phyloP scores from a whole-genome alignment of 2,113 vertebrate genomes.

The Dasyurus viverrinus region DNA sequence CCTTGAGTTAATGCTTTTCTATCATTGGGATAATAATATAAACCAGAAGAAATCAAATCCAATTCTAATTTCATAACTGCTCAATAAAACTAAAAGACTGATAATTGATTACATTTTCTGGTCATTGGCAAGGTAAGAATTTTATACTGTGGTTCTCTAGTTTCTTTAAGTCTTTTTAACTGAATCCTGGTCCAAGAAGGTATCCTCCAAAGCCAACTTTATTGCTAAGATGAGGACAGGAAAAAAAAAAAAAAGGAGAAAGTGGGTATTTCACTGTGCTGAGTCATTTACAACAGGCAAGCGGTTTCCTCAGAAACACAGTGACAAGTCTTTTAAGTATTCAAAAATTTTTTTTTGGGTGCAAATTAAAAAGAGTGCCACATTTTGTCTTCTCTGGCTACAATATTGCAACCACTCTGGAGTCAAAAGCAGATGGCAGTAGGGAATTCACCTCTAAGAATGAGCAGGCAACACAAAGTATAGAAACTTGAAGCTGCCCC shows the following conservation, averaged over 20 bases:
- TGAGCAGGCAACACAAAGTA: slow-evolving; percentile 1
- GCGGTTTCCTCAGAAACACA: slow-evolving; percentile 31
- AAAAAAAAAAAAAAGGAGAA: background rate
- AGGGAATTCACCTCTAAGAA: background rate
- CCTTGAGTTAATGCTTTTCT: background rate
- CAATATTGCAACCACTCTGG: background rate
- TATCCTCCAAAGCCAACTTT: background rate
- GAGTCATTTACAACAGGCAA: slow-evolving; percentile 78
- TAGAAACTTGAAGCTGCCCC: slow-evolving; percentile 55
- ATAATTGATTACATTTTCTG: background rate
- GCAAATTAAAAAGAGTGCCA: slow-evolving; percentile 23
- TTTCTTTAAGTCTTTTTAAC: background rate
- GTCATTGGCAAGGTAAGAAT: slow-evolving; percentile 43
- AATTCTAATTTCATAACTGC: background rate
- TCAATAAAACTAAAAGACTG: background rate
- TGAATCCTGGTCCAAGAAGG: background rate
- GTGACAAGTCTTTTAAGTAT: slow-evolving; percentile 31
- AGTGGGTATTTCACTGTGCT: slow-evolving; percentile 72
- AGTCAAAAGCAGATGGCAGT: background rate
- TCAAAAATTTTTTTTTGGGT: background rate
- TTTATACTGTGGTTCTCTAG: background rate
- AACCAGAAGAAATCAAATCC: background rate
- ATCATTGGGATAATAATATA: background rate
- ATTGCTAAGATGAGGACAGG: background rate
- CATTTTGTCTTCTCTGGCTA: background rate